Conservation (phyloP, 1,140 invertebrate species). For the Agrypnia vestita region DNA sequence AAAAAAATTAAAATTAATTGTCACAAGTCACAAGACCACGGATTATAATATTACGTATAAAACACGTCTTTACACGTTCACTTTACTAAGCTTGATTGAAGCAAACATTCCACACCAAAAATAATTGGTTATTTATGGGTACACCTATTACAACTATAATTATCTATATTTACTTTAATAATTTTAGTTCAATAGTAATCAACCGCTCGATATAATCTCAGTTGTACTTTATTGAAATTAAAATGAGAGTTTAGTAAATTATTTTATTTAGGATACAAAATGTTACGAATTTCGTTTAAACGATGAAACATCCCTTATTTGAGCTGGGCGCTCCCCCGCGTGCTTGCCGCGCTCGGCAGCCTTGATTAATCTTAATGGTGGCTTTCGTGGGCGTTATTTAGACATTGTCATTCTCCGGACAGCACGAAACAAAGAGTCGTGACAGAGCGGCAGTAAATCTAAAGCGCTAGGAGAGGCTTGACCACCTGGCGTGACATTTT, state of each 20-base stretch:
- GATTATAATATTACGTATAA: no score
- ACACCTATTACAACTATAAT: no score
- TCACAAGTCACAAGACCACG: no score
- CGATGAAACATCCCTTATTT: neutral
- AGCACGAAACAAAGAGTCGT: constrained; percentile 11
- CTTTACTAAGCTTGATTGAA: no score
- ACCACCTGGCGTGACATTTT: constrained; percentile 22
- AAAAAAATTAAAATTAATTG: no score
- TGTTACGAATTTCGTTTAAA: neutral
- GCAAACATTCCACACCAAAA: no score
- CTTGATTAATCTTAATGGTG: constrained; percentile 19
- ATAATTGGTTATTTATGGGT: no score
- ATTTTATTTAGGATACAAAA: neutral
- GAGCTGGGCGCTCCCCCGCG: constrained; percentile 7
- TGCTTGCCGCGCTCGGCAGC: constrained; percentile 1
- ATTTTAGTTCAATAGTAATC: no score
- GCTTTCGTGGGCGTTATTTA: constrained; percentile 7
- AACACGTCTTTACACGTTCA: no score
- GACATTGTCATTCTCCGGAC: constrained; percentile 18
- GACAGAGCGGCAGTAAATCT: constrained; percentile 13
- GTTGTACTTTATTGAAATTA: no score
- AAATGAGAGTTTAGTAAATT: neutral
- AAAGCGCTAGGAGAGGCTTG: constrained; percentile 5
- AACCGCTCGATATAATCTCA: no score
- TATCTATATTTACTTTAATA: no score